Percentiles rank a stretch among this genome's conserved stretches.
phyloP scores from a whole-genome alignment of 2,888 invertebrate genomes.

The Leucophenga maculata region DNA sequence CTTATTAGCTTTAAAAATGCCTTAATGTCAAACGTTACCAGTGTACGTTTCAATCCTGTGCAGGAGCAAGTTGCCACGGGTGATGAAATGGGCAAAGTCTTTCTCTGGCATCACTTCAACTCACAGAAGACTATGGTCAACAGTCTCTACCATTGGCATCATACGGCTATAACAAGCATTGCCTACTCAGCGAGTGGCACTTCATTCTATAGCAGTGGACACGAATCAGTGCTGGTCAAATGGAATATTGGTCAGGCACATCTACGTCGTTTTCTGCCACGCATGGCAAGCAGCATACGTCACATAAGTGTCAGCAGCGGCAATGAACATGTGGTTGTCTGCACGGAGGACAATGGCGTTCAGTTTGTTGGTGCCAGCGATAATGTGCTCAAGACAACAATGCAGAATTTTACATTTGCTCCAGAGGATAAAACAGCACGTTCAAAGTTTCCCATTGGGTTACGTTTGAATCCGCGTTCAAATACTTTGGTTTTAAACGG shows the following conservation, averaged over 20 bases:
- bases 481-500: conserved; percentile 81
- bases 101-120: conserved; percentile 76
- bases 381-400: conserved; percentile 74
- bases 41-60: conserved; percentile 79
- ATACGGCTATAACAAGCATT: conserved; percentile 79
- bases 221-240: conserved; percentile 83
- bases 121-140: conserved; percentile 49
- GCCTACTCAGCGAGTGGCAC: conserved; percentile 79
- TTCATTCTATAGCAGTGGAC: conserved; percentile 83
- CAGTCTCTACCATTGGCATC: conserved; percentile 84
- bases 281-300: conserved; percentile 79
- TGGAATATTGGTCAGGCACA: conserved; percentile 77
- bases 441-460: conserved; percentile 70
- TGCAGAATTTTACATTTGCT: conserved; percentile 81
- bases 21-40: conserved; percentile 73
- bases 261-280: conserved; percentile 77
- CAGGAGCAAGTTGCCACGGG: conserved; percentile 80
- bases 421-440: conserved; percentile 72
- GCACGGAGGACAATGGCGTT: conserved; percentile 81
- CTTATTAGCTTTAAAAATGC: conserved; percentile 49
- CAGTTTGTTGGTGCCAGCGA: conserved; percentile 74
- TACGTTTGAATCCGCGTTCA: conserved; percentile 77
- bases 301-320: conserved; percentile 77
- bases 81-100: conserved; percentile 77
- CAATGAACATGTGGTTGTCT: conserved; percentile 78